Base-by-base conservation (phyloP, 2,888 invertebrate genomes). In the Hylaea fasciaria region DNA sequence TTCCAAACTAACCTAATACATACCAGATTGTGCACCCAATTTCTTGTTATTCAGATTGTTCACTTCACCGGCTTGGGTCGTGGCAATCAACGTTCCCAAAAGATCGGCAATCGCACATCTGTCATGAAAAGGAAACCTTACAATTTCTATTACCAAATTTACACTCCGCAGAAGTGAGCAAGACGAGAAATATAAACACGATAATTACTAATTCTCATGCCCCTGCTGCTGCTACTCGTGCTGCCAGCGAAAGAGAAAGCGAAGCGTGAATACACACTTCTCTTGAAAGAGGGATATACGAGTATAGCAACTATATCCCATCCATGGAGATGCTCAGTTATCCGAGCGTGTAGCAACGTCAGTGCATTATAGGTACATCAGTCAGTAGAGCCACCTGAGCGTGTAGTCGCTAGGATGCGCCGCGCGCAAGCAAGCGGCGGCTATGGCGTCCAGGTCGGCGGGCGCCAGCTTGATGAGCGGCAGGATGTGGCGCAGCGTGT, bases 351-450 rank as follows among this genome's bases (percentile, higher is more conserved):
- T n/a, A n/a, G n/a, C n/a, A n/a, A n/a, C n/a, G n/a, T n/a, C n/a
- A n/a, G n/a, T n/a, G n/a, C n/a, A n/a, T n/a, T 10, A 32, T 32
- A 32, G 9, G 1, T 10, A 10, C 32, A 9, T 4, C 10, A 10
- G 7, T 9, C 9, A 32, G 7, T 14, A 2, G 0, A 5, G 13
- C 9, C 41, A 89, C 89, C 89, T 83, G 2, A 90, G 76, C 16
- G 77, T 75, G 57, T 87, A 88, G 62, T 90, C 89, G 64, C 87
- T 89, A 1, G 89, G 86, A 57, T 90, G 89, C 0, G 88, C 90
- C 5, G 98, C 97, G 48, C 98, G 94, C 79, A 98, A 95, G 81
- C 98, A 98, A 0, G 98, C 94, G 0, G 98, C 97, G 7, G 97
- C 97, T 55, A 98, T 94, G 70, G 96, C 97, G 85, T 99, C 99